Conservation (phyloP, 2,797 vertebrate species). For the Pelobates cultripes region DNA sequence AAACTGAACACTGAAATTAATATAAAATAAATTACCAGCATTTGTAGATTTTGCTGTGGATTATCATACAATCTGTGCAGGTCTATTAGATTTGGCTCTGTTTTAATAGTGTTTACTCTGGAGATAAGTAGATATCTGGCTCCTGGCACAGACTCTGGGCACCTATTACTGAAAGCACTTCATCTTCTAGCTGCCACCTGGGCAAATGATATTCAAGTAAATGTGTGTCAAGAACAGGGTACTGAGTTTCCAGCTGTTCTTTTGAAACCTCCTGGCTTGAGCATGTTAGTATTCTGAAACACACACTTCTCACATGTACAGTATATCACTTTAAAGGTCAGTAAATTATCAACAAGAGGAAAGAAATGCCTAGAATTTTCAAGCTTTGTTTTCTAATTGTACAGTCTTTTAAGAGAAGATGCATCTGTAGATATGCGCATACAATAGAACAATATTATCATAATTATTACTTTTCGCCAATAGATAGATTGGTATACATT, state of each 20-base stretch:
- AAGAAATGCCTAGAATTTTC: too few species aligned
- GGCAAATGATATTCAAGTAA: neutral
- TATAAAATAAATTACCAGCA: too few species aligned
- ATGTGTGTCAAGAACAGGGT: neutral
- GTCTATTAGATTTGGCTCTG: neutral
- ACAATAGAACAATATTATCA: too few species aligned
- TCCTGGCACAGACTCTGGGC: neutral
- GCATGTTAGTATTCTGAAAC: neutral
- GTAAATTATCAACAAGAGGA: too few species aligned
- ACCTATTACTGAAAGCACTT: neutral
- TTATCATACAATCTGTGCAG: neutral
- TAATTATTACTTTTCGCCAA: too few species aligned
- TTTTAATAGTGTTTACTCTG: neutral
- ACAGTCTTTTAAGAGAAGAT: too few species aligned
- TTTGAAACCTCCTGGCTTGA: neutral
- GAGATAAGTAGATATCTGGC: too few species aligned
- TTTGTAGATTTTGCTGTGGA: neutral
- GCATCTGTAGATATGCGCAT: too few species aligned
- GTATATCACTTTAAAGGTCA: too few species aligned
- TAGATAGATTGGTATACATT: too few species aligned
- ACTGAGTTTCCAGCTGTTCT: neutral
- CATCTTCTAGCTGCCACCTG: neutral
- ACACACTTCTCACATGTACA: neutral
- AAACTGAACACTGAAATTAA: too few species aligned
- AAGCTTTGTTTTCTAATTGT: too few species aligned